Evolutionary conservation across 2,888 invertebrate species (phyloP).

Genomic region (Linyphia triangularis): DNA sequence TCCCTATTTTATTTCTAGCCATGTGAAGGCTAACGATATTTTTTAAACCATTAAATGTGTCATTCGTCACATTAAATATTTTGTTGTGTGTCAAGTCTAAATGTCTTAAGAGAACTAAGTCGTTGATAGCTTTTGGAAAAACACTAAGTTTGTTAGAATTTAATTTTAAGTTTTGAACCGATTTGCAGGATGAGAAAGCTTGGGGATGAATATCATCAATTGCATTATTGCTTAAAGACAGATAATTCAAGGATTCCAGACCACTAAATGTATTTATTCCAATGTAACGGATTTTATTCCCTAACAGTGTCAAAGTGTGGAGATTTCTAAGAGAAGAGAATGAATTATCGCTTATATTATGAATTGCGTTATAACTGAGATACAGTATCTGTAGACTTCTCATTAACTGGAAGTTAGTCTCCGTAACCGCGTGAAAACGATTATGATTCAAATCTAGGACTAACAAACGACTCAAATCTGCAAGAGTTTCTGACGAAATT

Average conservation of each 20-base stretch:
- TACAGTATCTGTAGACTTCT: constrained; percentile 92
- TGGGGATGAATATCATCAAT: constrained; percentile 91
- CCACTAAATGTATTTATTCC: constrained; percentile 93
- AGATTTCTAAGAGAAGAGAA: constrained; percentile 95
- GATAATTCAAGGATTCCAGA: constrained; percentile 89
- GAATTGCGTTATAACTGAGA: constrained; percentile 90
- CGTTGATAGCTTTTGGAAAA: constrained; percentile 89
- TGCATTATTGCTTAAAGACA: constrained; percentile 92
- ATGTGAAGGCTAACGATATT: constrained; percentile 92
- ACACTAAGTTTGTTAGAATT: constrained; percentile 91
- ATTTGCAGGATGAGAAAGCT: constrained; percentile 93
- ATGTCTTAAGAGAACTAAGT: constrained; percentile 91
- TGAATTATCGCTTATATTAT: constrained; percentile 90
- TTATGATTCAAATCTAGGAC: constrained; percentile 92
- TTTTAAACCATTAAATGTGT: constrained; percentile 90
- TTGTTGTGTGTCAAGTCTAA: constrained; percentile 95
- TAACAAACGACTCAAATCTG: constrained; percentile 92
- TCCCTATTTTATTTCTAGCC: constrained; percentile 92
- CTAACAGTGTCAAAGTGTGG: constrained; percentile 91
- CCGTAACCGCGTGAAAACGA: constrained; percentile 88
- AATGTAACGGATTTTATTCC: constrained; percentile 90
- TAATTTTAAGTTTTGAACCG: constrained; percentile 92
- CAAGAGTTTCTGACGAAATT: constrained; percentile 89
- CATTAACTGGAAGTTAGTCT: constrained; percentile 90
- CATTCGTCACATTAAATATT: constrained; percentile 89